Conservation (phyloP, 2,888 invertebrate genomes). For the Eustalomyia histrio region DNA sequence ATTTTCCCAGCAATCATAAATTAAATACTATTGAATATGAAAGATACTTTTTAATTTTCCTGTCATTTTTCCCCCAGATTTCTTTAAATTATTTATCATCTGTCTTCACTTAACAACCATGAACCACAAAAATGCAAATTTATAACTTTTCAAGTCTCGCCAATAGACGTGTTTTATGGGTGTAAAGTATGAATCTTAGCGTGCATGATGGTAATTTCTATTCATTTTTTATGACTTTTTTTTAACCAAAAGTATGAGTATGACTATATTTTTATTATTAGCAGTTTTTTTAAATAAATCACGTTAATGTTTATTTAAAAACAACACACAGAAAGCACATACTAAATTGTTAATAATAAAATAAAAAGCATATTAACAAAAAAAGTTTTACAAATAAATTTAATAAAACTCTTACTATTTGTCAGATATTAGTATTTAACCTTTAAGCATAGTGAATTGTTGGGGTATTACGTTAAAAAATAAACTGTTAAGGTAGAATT, state of each 20-base stretch:
- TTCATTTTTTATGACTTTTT: background rate
- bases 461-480: no score
- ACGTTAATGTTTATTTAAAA: slow-evolving; percentile 44
- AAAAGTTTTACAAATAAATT: slow-evolving; percentile 22
- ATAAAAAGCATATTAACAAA: slow-evolving; percentile 22
- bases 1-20: no score
- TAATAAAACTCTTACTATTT: background rate
- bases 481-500: no score
- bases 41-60: background rate
- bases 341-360: slow-evolving; percentile 22
- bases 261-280: background rate
- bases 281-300: slow-evolving; percentile 31
- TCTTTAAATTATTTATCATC: slow-evolving; percentile 23
- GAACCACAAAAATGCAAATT: slow-evolving; percentile 18
- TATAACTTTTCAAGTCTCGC: slow-evolving; percentile 30
- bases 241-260: background rate
- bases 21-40: no score
- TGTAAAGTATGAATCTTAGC: background rate
- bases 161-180: slow-evolving; percentile 5
- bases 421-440: background rate
- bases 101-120: slow-evolving; percentile 26
- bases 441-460: no score
- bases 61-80: background rate
- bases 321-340: slow-evolving; percentile 8
- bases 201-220: slow-evolving; percentile 18